Percentiles rank a stretch among this genome's conserved stretches.
Conservation (phyloP, 2,888 invertebrate species). For the Acanthacorydalis orientalis region DNA sequence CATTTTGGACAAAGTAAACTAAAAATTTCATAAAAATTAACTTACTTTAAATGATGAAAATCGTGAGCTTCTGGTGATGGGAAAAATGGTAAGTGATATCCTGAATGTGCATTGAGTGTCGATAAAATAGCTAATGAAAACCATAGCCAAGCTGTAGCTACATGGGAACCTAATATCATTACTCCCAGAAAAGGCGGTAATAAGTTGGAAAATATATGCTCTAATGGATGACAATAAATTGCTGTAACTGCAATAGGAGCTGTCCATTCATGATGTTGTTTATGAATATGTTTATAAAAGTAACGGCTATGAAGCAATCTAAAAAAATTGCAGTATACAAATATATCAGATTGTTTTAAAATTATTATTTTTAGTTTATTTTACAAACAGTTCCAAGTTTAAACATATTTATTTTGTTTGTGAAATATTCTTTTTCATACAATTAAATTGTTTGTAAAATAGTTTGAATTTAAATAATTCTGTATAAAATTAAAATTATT, state of each 20-base stretch:
- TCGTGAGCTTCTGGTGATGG: constrained; percentile 77
- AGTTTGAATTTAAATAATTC: background rate
- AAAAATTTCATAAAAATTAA: background rate
- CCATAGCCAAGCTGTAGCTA: constrained; percentile 66
- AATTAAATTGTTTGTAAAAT: background rate
- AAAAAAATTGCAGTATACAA: constrained; percentile 13
- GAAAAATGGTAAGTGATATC: constrained; percentile 72
- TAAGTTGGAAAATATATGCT: constrained; percentile 61
- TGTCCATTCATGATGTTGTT: constrained; percentile 78
- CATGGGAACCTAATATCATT: constrained; percentile 54
- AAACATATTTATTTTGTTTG: no score
- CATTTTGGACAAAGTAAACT: background rate
- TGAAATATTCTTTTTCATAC: no score
- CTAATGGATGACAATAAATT: constrained; percentile 63
- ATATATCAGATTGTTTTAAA: background rate
- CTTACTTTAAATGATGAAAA: constrained; percentile 68
- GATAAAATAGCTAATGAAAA: constrained; percentile 59
- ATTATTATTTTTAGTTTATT: no score
- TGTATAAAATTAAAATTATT: background rate
- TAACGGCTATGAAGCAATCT: constrained; percentile 56
- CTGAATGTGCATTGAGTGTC: constrained; percentile 68
- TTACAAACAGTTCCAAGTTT: background rate
- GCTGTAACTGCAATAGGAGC: constrained; percentile 72
- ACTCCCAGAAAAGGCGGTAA: constrained; percentile 62
- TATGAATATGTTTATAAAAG: constrained; percentile 68